Evolutionary conservation across 2,797 vertebrate species (phyloP), one percentile per base, ranked within the genome.

Genomic region (Sebastes jordani): DNA sequence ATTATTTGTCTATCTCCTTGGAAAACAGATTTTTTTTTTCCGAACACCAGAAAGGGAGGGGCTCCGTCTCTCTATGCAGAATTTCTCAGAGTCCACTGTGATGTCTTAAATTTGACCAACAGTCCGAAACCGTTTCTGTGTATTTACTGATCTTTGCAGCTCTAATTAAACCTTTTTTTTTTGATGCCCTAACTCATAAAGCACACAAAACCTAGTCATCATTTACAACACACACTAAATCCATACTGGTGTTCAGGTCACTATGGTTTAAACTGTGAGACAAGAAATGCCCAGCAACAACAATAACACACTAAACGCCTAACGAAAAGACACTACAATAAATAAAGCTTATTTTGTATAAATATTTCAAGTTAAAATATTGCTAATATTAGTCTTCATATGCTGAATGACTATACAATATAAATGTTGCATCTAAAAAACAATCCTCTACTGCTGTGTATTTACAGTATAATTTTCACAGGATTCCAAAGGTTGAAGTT

Each of bases 351-450:
- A 78, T 73, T 93, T 83, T 92, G 91, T 95, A 95, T 94, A 95
- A 96, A 95, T 93, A 93, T 79, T 90, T 92, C 82, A 88, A 82
- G 86, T 89, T 91, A 90, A 93, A 91, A 94, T 94, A 94, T 94
- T 95, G 90, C 93, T 94, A 91, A 91, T 84, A 92, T 90, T 88
- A 87, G 77, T 92, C 81, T 94, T 93, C 83, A 91, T 93, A 88
- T 93, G 69, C 65, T 81, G 55, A 38, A 67, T 76, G 88, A 89
- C 86, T 92, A 91, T 88, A 93, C 93, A 93, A 91, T 93, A 94
- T 86, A 95, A 95, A 95, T 92, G 89, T 76, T 83, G 87, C 83
- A 87, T 92, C 82, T 78, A 80, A 86, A 89, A 88, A 80, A 87
- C 89, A 86, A 81, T 25, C 42, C 52, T 68, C 58, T 89, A 82